Percentiles rank a stretch among this genome's conserved stretches.
Evolutionary conservation across 2,797 vertebrate genomes (phyloP).

Genomic region (Pipistrellus pipistrellus): DNA sequence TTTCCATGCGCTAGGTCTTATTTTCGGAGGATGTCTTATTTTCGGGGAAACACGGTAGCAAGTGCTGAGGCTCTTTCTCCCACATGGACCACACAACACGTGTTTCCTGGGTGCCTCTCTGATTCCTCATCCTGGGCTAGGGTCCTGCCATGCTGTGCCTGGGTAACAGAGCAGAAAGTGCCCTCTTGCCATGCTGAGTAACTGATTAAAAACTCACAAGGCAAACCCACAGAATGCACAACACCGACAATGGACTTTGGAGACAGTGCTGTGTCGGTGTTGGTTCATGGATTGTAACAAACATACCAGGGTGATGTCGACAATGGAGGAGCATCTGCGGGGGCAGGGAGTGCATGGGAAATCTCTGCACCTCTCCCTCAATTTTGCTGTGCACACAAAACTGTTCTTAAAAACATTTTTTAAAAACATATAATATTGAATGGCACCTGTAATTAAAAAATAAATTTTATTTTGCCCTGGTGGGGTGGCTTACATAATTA

Average conservation of each 20-base stretch:
- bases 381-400: neutral
- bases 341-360: neutral
- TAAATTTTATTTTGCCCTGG: neutral
- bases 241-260: neutral
- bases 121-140: neutral
- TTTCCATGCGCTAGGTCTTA: too few species aligned
- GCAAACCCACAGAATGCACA: neutral
- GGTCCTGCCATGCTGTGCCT: neutral
- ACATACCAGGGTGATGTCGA: neutral
- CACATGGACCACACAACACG: rapidly evolving
- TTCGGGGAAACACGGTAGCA: neutral
- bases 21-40: too few species aligned
- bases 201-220: neutral
- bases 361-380: neutral
- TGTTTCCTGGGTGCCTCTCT: neutral
- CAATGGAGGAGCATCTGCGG: neutral
- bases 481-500: too few species aligned
- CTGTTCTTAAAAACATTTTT: neutral
- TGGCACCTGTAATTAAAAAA: neutral
- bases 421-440: neutral
- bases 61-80: neutral
- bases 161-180: neutral
- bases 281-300: neutral
- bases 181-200: neutral
- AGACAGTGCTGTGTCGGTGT: neutral